Base-by-base conservation (phyloP, 2,888 invertebrate species). In the Perizoma flavofasciatum region DNA sequence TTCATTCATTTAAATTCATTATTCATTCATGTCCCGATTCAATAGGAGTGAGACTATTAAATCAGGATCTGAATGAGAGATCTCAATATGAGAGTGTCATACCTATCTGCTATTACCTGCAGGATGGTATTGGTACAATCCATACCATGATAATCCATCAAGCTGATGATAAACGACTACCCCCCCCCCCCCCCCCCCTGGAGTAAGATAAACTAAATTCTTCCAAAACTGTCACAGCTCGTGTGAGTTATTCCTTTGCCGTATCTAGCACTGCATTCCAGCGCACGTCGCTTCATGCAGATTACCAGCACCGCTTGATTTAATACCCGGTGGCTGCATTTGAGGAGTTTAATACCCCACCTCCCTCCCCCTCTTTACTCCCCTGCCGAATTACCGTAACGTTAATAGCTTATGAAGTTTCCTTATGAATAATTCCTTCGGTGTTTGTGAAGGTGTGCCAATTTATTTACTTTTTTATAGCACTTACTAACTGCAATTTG, bases 281-380 rank as follows among this genome's bases (percentile, higher is more conserved):
- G 46, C 32, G 4, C 6, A 8, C 9, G 33, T 44, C 48, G 45
- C 6, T 75, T 81, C 77, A 82, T 81, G 81, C 72, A 83, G 77
- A 83, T 83, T 77, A 75, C 49, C 55, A 64, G 62, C 66, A 64
- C 56, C 69, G 67, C 70, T 66, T 70, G 67, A 73, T 73, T 74
- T 78, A 81, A 77, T 75, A 72, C 70, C 46, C 50, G 5, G 9
- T 22, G 40, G n/a, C 46, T 46, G 46, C 51, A 51, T 41, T 48
- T 22, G 45, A 56, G 46, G 47, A 37, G 33, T 46, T 46, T 46
- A 32, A 33, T 33, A 49, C 33, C 32, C 44, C 44, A 5, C 7
- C 1, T 44, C 49, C 7, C 47, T 33, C n/a, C 32, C 34, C 37
- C 48, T 22, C 22, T 22, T 22, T 22, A 22, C 22, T 3, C 35